Evolutionary conservation across 2,797 vertebrate genomes (phyloP), one percentile per base, ranked within the genome.

Genomic region (Loriculus beryllinus): DNA sequence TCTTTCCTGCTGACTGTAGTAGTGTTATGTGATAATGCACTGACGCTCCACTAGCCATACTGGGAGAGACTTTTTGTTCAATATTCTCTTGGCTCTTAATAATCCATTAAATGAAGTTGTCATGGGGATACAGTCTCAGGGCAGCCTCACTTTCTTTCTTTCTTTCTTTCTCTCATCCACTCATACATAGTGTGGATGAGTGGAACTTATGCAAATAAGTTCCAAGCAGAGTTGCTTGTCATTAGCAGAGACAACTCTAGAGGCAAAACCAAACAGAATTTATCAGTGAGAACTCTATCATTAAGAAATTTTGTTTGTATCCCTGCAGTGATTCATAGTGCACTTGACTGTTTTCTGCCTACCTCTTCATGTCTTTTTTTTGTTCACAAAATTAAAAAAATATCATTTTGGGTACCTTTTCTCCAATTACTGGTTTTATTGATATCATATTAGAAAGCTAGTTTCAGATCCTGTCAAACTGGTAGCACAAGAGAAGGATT

Each of bases 241-340:
- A 74, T 95, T 95, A 92, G 70, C 81, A 79, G 18, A 72, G 77
- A 76, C 67, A 91, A 65, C 74, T 94, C 85, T 63, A 67, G 86
- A 92, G 51, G 81, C 51, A 90, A 95, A 96, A 95, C 93, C 82
- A 95, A 91, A 84, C 64, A 93, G 88, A 94, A 92, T 77, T 91
- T 93, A 56, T 90, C 83, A 86, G 80, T 59, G 52, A 90, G 82
- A 93, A 62, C 39, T 90, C 68, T 85, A 72, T 80, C 76, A 95
- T 91, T 93, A 91, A 93, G 65, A 54, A 94, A 72, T 91, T 90
- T 93, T 74, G 12, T 77, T 90, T 88, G 88, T 51, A 93, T 26
- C 60, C 88, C 88, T 93, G 74, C 80, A 76, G 92, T 95, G 90
- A 90, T 86, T 94, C 77, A 82, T 79, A 84, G 93, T 35, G 54